Conservation (phyloP, 2,888 invertebrate genomes). For the Rutpela maculata region DNA sequence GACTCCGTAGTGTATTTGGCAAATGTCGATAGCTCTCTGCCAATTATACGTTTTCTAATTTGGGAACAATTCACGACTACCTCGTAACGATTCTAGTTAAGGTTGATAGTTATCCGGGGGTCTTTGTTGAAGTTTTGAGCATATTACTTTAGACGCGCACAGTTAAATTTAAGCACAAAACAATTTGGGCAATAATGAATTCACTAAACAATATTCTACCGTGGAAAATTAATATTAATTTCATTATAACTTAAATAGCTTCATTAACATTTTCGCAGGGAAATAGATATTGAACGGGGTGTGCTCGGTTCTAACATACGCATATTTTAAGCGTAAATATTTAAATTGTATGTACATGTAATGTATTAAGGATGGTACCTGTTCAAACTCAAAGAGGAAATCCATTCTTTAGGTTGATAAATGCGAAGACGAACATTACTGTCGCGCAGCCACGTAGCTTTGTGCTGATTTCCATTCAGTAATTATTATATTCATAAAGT, state of each 20-base stretch:
- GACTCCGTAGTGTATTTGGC: not conserved
- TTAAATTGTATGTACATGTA: no score
- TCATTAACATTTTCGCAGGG: not conserved
- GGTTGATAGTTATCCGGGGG: constrained; percentile 28
- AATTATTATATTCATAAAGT: no score
- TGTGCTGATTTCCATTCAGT: no score
- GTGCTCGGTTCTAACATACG: not conserved
- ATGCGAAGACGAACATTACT: no score
- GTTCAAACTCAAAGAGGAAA: no score
- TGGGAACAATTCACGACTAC: constrained; percentile 23
- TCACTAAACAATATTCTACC: constrained; percentile 2
- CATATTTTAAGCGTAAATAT: not conserved
- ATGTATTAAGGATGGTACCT: no score
- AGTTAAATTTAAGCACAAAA: constrained; percentile 6
- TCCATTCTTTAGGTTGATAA: no score
- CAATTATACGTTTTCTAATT: constrained; percentile 17
- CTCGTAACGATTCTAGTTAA: constrained; percentile 19
- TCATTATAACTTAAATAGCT: constrained; percentile 8
- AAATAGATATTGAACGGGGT: not conserved
- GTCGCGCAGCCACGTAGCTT: no score
- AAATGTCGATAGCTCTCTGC: not conserved
- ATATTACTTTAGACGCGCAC: constrained; percentile 16
- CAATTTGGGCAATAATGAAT: constrained; percentile 20
- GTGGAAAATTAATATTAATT: constrained; percentile 4
- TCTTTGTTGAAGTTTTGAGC: constrained; percentile 20